Conservation (phyloP, 1,140 invertebrate species). For the Aphaenogaster ashmeadi region DNA sequence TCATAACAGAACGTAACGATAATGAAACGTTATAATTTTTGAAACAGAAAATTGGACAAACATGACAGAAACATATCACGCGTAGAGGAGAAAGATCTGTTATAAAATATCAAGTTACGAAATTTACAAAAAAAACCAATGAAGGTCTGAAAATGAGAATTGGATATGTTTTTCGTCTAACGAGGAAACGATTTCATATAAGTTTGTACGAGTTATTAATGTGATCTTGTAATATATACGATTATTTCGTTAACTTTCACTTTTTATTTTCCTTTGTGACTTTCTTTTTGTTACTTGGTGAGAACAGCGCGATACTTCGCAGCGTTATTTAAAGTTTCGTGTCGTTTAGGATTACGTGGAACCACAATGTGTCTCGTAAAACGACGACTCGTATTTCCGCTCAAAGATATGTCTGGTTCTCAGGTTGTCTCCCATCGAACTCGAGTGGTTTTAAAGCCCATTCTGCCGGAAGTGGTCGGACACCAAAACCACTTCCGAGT, state of each 20-base stretch:
- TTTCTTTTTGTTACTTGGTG: neutral
- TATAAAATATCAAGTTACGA: neutral
- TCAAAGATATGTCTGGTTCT: constrained; percentile 58
- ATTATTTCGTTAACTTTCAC: constrained; percentile 8
- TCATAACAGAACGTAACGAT: neutral
- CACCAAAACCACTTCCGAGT: constrained; percentile 74
- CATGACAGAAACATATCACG: neutral
- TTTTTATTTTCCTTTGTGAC: constrained; percentile 2
- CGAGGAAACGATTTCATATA: neutral
- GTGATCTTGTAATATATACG: neutral
- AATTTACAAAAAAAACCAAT: neutral
- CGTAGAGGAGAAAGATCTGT: neutral
- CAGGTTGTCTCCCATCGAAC: constrained; percentile 67
- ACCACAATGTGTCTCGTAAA: constrained; percentile 36
- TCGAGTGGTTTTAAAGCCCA: constrained; percentile 61
- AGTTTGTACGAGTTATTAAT: neutral
- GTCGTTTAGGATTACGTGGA: constrained; percentile 54
- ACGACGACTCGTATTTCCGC: constrained; percentile 55
- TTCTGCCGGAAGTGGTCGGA: constrained; percentile 75
- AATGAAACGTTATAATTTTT: constrained; percentile 23
- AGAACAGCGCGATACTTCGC: neutral
- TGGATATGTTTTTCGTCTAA: neutral
- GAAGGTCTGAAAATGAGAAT: neutral
- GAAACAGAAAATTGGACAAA: constrained; percentile 8
- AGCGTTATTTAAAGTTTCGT: constrained; percentile 39